phyloP scores from a whole-genome alignment of 2,113 vertebrate genomes.

The Propithecus coquereli region DNA sequence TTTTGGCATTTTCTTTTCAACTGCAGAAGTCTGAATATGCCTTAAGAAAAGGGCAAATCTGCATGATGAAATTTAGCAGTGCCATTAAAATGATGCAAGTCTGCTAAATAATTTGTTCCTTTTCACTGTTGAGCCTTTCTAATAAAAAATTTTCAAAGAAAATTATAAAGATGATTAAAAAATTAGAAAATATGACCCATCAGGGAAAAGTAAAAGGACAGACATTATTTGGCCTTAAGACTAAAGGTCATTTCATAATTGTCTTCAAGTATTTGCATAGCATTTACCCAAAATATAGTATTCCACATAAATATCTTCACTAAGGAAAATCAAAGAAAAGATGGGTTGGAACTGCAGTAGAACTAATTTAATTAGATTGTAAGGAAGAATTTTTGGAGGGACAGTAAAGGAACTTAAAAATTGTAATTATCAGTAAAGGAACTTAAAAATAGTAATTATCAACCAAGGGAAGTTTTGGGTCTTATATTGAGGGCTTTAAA shows the following conservation, averaged over 20 bases:
- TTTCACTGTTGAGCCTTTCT: slow-evolving; percentile 15
- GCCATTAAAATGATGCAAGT: neutral
- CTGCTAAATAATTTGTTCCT: slow-evolving; percentile 6
- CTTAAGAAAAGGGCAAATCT: slow-evolving; percentile 49
- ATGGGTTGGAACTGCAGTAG: neutral
- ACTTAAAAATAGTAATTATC: neutral
- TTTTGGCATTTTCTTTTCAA: slow-evolving; percentile 25
- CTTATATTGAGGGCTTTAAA: neutral
- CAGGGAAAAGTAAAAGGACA: neutral
- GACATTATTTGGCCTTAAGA: neutral
- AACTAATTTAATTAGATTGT: neutral
- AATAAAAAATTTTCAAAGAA: slow-evolving; percentile 8
- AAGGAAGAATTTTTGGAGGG: neutral
- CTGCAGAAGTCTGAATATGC: neutral
- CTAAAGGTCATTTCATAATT: slow-evolving; percentile 26
- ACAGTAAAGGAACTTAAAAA: neutral
- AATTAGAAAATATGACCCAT: slow-evolving; percentile 5
- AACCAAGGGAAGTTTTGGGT: neutral
- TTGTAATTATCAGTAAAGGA: neutral
- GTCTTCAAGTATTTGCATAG: slow-evolving; percentile 8
- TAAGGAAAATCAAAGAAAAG: neutral
- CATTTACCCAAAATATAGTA: neutral
- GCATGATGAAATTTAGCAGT: slow-evolving; percentile 18
- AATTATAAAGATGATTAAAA: slow-evolving; percentile 31
- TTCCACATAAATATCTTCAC: neutral